Evolutionary conservation across 2,113 vertebrate species (phyloP), one percentile per base, ranked within the genome.

Genomic region (Dipodomys ordii): DNA sequence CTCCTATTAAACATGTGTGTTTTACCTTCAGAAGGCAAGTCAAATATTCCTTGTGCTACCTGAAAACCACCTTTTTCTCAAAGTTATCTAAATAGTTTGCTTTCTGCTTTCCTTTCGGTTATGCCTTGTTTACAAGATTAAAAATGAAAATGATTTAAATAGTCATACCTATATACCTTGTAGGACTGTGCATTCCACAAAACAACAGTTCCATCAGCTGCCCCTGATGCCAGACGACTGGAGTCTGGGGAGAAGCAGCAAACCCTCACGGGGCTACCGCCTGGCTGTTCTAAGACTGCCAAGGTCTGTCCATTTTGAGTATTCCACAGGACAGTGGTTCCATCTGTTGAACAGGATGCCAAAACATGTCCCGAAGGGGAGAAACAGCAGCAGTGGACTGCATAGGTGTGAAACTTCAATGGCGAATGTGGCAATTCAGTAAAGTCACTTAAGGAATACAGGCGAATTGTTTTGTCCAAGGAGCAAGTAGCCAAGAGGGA

Each of bases 351-450:
- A 93, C 99, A 99, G 0, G 99, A 99, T 39, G 98, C 98, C 39
- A 99, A 96, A 95, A 98, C 39, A 18, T 98, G 98, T 0, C 99
- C 99, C 2, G 98, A 99, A 0, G 98, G 67, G 5, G 99, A 99
- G 97, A 99, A 99, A 97, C 99, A 99, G 97, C 99, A 99, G 97
- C 99, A 99, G 97, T 99, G 99, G 72, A 99, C 99, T 3, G 98
- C 97, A 0, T 99, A 99, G 0, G 98, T 96, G 23, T 99, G 99
- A 0, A 99, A 99, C 3, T 94, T 96, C 93, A 99, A 68, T 0
- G 99, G 99, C 0, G 99, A 99, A 97, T 99, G 99, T 0, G 99
- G 96, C 15, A 99, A 97, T 97, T 99, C 99, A 0, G 97, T 87
- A 9, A 99, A 99, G 96, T 98, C 95, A 12, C 27, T 89, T 2